Evolutionary conservation across 2,888 invertebrate genomes (phyloP).

Genomic region (Alcis repandata): DNA sequence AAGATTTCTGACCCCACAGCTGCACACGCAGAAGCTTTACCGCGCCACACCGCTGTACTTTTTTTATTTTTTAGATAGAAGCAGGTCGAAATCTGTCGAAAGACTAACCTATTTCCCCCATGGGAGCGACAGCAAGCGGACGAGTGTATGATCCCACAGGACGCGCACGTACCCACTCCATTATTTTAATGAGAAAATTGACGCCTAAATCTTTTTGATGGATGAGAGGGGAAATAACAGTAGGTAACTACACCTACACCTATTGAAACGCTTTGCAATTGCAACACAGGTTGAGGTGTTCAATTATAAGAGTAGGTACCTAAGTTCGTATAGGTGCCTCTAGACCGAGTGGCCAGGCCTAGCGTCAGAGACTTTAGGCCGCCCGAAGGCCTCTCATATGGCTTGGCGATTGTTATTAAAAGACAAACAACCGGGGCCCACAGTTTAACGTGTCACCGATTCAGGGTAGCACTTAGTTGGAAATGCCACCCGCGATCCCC

Average conservation of each 20-base stretch:
- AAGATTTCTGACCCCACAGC: not conserved
- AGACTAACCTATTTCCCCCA: conserved; percentile 21
- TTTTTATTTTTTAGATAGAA: not conserved
- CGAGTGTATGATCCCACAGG: conserved; percentile 57
- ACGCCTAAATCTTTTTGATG: conserved; percentile 41
- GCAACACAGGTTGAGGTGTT: not conserved
- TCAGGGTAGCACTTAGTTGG: too few species aligned
- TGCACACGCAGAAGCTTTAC: not conserved
- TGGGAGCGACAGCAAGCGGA: conserved; percentile 27
- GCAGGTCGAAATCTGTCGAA: conserved; percentile 15
- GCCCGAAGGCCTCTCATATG: too few species aligned
- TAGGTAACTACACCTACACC: not conserved
- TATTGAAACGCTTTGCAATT: not conserved
- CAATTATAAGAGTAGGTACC: not conserved
- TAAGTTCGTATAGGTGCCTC: too few species aligned
- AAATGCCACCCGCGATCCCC: too few species aligned
- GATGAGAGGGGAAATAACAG: conserved; percentile 31
- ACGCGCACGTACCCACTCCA: conserved; percentile 54
- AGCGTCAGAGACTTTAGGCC: too few species aligned
- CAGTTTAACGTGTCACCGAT: too few species aligned
- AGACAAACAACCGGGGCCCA: too few species aligned
- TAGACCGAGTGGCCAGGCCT: too few species aligned
- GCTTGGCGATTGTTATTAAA: too few species aligned
- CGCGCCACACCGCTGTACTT: not conserved
- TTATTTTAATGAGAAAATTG: conserved; percentile 46